Percentiles rank a stretch among this genome's conserved stretches.
phyloP scores from a whole-genome alignment of 2,888 invertebrate species.

The Blomia tropicalis region DNA sequence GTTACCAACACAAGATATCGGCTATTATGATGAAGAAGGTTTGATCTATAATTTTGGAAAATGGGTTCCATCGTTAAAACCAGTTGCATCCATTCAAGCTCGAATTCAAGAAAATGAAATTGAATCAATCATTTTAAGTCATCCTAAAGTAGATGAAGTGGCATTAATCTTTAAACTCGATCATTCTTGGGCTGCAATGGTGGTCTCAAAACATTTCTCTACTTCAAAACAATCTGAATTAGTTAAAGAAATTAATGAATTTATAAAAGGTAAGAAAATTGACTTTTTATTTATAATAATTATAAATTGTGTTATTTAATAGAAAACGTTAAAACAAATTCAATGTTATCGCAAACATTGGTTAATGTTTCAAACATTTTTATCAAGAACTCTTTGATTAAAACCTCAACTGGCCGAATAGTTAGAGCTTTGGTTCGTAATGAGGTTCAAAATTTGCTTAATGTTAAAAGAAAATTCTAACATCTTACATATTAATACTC shows the following conservation, averaged over 20 bases:
- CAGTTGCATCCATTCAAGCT: not conserved
- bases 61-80: not conserved
- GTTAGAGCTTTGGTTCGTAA: not conserved
- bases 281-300: not conserved
- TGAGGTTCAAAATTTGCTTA: constrained; percentile 1
- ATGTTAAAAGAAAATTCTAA: constrained; percentile 6
- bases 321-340: not conserved
- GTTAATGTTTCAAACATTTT: constrained; percentile 5
- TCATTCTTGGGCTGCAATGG: constrained; percentile 1
- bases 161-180: not conserved
- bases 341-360: not conserved
- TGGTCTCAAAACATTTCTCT: not conserved
- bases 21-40: constrained; percentile 21
- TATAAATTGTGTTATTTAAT: not conserved
- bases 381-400: not conserved
- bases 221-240: not conserved
- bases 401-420: not conserved
- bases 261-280: not conserved
- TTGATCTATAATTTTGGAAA: constrained; percentile 12
- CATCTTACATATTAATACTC: no score
- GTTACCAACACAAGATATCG: constrained; percentile 12
- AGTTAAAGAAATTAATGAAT: not conserved
- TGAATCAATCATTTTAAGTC: not conserved
- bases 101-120: constrained; percentile 1
- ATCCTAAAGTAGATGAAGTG: not conserved